These are phyloP conservation scores for Agapostemon virescens DNA, from an alignment of 2,888 invertebrate genomes.

Conservation along the genomic window DNA sequence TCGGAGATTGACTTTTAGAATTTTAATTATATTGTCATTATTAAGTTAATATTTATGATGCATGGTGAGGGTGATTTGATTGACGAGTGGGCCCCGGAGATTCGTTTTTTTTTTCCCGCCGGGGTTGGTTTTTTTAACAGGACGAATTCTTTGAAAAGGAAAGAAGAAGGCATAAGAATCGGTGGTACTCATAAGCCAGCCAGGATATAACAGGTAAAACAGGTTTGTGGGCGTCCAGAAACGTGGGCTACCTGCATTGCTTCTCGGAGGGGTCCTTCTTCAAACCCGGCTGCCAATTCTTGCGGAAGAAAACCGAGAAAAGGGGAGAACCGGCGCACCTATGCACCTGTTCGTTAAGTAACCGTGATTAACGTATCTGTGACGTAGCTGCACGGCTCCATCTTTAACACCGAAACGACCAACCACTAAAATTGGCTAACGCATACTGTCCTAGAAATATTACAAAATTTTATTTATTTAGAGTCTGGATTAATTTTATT, in stretches of 20 bases:
- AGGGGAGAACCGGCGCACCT: conserved; percentile 33
- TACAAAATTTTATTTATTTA: too few relatives aligned
- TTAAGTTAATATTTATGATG: background rate
- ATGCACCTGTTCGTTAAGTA: conserved; percentile 51
- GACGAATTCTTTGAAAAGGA: conserved; percentile 22
- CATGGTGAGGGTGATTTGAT: conserved; percentile 17
- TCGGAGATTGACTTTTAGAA: background rate
- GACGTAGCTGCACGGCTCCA: background rate
- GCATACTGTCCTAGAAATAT: too few relatives aligned
- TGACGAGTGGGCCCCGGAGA: background rate
- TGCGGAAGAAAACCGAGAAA: conserved; percentile 47
- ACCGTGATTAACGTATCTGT: conserved; percentile 40
- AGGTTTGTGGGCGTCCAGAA: conserved; percentile 77
- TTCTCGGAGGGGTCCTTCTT: conserved; percentile 55
- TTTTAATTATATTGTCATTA: background rate
- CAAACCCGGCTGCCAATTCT: conserved; percentile 52
- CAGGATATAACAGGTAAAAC: conserved; percentile 77
- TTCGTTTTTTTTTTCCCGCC: background rate
- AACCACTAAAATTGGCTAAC: too few relatives aligned
- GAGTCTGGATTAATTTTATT: too few relatives aligned
- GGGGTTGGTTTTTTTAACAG: conserved; percentile 1
- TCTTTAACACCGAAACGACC: too few relatives aligned
- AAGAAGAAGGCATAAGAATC: conserved; percentile 58
- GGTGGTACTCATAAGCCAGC: conserved; percentile 70
- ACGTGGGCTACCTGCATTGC: conserved; percentile 67